phyloP scores from a whole-genome alignment of 2,888 invertebrate genomes.

The Scaeva pyrastri region DNA sequence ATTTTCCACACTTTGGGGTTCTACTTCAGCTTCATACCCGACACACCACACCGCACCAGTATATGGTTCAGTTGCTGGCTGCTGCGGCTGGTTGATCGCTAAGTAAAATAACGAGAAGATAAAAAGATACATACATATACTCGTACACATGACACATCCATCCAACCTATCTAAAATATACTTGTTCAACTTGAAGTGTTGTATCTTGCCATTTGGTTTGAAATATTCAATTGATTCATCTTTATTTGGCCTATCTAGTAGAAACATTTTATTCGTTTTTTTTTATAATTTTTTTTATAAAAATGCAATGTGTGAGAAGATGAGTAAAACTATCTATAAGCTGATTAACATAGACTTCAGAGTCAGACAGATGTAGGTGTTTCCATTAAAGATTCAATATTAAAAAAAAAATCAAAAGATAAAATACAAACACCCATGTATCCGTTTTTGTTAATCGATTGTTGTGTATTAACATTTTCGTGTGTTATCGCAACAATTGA shows the following conservation, averaged over 20 bases:
- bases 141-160: too few species aligned
- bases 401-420: neutral
- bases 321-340: neutral
- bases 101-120: slow-evolving; percentile 5
- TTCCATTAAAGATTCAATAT: neutral
- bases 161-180: neutral
- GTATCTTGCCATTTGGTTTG: slow-evolving; percentile 1
- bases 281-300: slow-evolving; percentile 12
- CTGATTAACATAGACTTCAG: slow-evolving; percentile 1
- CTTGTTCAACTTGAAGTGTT: slow-evolving; percentile 61
- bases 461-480: neutral
- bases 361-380: slow-evolving; percentile 4
- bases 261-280: neutral
- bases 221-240: slow-evolving; percentile 31
- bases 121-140: neutral
- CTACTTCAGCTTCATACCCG: neutral
- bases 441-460: slow-evolving; percentile 11
- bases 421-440: neutral
- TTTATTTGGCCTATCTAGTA: slow-evolving; percentile 15
- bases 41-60: neutral
- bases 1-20: slow-evolving; percentile 41
- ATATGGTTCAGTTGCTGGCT: neutral
- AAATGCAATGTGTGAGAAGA: slow-evolving; percentile 5
- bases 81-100: neutral
- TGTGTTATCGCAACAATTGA: neutral